Evolutionary conservation across 2,888 invertebrate species (phyloP).

Genomic region (Eudemis profundana): DNA sequence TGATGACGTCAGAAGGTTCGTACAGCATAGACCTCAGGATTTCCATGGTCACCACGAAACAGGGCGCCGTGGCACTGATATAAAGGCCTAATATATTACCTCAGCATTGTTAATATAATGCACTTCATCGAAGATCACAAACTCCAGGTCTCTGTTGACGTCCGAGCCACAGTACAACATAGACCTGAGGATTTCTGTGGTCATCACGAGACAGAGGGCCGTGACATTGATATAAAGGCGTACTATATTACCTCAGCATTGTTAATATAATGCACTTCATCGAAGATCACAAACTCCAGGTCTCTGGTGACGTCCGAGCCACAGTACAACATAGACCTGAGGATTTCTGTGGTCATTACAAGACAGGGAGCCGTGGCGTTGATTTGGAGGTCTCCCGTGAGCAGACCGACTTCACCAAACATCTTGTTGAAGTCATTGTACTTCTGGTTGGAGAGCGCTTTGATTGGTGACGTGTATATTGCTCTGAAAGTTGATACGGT

Average conservation of each 20-base stretch:
- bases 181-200: slow-evolving; percentile 98
- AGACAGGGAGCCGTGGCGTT: slow-evolving; percentile 97
- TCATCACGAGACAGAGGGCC: slow-evolving; percentile 99
- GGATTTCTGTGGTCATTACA: slow-evolving; percentile 99
- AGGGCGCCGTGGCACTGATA: slow-evolving; percentile 87
- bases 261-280: slow-evolving; percentile 99
- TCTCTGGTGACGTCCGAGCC: slow-evolving; percentile 97
- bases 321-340: slow-evolving; percentile 98
- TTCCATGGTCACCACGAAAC: slow-evolving; percentile 99
- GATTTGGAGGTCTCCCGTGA: slow-evolving; percentile 98
- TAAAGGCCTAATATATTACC: slow-evolving; percentile 72
- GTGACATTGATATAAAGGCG: slow-evolving; percentile 55
- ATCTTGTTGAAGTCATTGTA: slow-evolving; percentile 97
- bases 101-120: slow-evolving; percentile 99
- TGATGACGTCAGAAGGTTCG: slow-evolving; percentile 96
- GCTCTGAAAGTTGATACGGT: slow-evolving; percentile 82
- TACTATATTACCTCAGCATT: slow-evolving; percentile 90
- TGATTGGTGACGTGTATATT: slow-evolving; percentile 99
- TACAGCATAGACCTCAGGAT: slow-evolving; percentile 98
- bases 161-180: slow-evolving; percentile 98
- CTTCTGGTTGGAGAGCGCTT: slow-evolving; percentile 99
- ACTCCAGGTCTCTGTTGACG: slow-evolving; percentile 97
- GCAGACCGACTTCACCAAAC: slow-evolving; percentile 96
- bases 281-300: slow-evolving; percentile 99
- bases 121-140: slow-evolving; percentile 99